Evolutionary conservation across 1,140 invertebrate species (phyloP).

Genomic region (Neuroterus valhalla): DNA sequence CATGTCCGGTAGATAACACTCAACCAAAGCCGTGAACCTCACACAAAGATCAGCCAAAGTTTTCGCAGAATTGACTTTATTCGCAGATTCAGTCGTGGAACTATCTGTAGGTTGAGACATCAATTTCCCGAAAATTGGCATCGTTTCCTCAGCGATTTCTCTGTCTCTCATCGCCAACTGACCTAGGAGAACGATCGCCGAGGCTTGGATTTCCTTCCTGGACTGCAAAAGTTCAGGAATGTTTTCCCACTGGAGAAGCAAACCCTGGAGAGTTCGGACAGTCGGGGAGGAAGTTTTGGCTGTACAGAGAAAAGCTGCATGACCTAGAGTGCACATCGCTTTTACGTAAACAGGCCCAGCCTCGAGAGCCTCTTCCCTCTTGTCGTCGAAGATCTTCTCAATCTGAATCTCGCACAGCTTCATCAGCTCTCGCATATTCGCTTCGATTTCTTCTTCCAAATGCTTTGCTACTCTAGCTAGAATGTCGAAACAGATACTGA

Average conservation of each 20-base stretch:
- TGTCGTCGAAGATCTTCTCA: slow-evolving; percentile 54
- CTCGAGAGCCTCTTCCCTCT: slow-evolving; percentile 42
- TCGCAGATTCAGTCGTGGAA: slow-evolving; percentile 64
- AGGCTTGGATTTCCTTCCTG: slow-evolving; percentile 58
- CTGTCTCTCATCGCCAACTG: slow-evolving; percentile 67
- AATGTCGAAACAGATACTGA: slow-evolving; percentile 66
- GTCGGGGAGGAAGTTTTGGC: slow-evolving; percentile 54
- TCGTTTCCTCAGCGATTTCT: slow-evolving; percentile 67
- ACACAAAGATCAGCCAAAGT: slow-evolving; percentile 79
- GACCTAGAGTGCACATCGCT: slow-evolving; percentile 68
- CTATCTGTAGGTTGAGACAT: slow-evolving; percentile 53
- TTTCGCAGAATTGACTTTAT: slow-evolving; percentile 79
- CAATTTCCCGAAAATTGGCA: slow-evolving; percentile 65
- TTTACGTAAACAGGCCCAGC: slow-evolving; percentile 52
- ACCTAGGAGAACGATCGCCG: slow-evolving; percentile 62
- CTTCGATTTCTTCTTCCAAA: slow-evolving; percentile 44
- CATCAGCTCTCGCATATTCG: slow-evolving; percentile 59
- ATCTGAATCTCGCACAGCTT: slow-evolving; percentile 61
- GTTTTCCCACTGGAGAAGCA: slow-evolving; percentile 64
- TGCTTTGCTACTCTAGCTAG: slow-evolving; percentile 52
- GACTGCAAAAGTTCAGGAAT: slow-evolving; percentile 49
- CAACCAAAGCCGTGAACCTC: slow-evolving; percentile 79
- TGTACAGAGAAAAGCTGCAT: slow-evolving; percentile 64
- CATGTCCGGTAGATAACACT: slow-evolving; percentile 78
- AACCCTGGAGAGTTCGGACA: slow-evolving; percentile 60